Percentiles rank a stretch among this genome's conserved stretches.
Conservation (phyloP, 2,113 vertebrate species). For the Zapornia atra region DNA sequence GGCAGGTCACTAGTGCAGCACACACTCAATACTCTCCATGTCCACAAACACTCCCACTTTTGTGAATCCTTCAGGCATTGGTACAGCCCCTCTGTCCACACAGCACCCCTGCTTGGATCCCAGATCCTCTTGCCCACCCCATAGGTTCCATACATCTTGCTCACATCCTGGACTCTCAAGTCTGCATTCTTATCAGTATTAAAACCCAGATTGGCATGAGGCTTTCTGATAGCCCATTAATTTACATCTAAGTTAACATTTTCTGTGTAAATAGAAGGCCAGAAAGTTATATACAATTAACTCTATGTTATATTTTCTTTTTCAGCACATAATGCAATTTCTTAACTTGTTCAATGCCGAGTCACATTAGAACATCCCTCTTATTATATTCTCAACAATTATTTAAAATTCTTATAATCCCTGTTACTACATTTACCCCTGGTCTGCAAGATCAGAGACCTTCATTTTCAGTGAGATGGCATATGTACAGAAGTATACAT, state of each 20-base stretch:
- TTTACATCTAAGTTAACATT: background rate
- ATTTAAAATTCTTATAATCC: background rate
- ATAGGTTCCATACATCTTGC: background rate
- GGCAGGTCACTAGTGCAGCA: background rate
- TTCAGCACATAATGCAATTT: background rate
- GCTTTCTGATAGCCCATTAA: background rate
- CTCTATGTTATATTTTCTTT: background rate
- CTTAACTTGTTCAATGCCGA: background rate
- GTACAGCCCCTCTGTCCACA: background rate
- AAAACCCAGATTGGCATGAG: background rate
- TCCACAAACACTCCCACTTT: background rate
- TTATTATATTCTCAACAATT: background rate
- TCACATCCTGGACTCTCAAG: background rate
- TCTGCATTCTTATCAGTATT: background rate
- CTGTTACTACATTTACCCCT: background rate
- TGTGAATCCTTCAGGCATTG: background rate
- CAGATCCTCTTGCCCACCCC: background rate
- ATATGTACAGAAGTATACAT: background rate
- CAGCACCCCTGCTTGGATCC: background rate
- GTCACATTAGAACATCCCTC: background rate
- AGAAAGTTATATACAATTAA: background rate
- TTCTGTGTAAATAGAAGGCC: background rate
- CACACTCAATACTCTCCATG: rapidly evolving
- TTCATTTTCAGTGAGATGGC: background rate
- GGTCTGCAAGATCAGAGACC: background rate